Conservation (phyloP, 2,797 vertebrate species). For the Cephalopachus bancanus region DNA sequence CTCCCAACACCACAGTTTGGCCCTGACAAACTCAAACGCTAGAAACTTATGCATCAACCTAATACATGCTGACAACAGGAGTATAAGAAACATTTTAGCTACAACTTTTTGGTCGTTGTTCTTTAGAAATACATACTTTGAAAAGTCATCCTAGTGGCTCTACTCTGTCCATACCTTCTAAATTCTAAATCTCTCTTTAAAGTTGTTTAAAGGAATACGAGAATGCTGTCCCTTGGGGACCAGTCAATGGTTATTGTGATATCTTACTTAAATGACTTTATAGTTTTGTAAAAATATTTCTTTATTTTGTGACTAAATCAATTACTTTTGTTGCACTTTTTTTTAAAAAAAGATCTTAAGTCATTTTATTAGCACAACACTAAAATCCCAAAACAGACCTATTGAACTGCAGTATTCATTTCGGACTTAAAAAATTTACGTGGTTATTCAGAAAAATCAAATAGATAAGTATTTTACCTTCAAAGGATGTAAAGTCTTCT, state of each 20-base stretch:
- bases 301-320: conserved; percentile 44
- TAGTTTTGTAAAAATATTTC: conserved; percentile 32
- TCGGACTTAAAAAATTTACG: conserved; percentile 38
- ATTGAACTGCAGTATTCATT: background rate
- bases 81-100: conserved; percentile 4
- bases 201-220: conserved; percentile 55
- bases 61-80: background rate
- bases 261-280: conserved; percentile 61
- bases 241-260: conserved; percentile 22
- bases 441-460: conserved; percentile 53
- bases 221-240: background rate
- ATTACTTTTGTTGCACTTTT: conserved; percentile 24
- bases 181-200: conserved; percentile 38
- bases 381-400: conserved; percentile 36
- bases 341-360: background rate
- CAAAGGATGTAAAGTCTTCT: conserved; percentile 58
- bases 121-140: conserved; percentile 63
- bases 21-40: too few species aligned
- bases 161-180: background rate
- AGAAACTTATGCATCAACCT: too few species aligned
- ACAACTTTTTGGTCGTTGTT: conserved; percentile 27
- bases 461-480: conserved; percentile 44
- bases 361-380: conserved; percentile 18
- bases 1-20: too few species aligned
- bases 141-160: conserved; percentile 46